These are phyloP conservation scores for Sibirionetta formosa DNA, from an alignment of 2,797 vertebrate species.

Conservation along the genomic window DNA sequence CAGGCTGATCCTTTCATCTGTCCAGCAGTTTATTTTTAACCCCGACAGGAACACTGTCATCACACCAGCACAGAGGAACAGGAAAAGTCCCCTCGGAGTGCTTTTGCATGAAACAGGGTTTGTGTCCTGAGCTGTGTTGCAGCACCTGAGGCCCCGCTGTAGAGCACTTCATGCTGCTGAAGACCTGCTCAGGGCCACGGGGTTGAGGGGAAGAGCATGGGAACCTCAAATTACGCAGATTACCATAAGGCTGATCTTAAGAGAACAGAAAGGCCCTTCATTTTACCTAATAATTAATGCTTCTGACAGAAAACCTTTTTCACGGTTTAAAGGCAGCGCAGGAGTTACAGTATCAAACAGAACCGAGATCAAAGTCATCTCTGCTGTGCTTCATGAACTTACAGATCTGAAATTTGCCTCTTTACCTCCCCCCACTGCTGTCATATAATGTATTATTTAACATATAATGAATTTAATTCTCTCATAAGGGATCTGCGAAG, in stretches of 20 bases:
- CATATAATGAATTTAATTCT: neutral
- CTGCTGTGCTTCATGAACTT: neutral
- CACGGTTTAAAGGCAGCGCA: neutral
- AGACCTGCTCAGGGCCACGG: neutral
- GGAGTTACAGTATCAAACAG: neutral
- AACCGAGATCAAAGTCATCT: neutral
- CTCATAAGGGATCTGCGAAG: neutral
- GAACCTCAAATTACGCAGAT: neutral
- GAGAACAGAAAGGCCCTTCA: neutral
- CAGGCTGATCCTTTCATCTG: neutral
- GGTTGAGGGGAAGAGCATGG: neutral
- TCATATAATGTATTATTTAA: neutral
- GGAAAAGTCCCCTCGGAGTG: neutral
- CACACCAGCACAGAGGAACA: neutral
- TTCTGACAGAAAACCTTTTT: neutral
- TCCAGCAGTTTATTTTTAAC: neutral
- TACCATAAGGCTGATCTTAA: neutral
- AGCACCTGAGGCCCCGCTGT: neutral
- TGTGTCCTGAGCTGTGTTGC: neutral
- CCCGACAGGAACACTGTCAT: neutral
- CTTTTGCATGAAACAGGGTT: neutral
- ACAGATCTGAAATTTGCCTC: neutral
- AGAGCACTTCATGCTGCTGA: neutral
- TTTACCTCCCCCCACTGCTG: rapidly evolving
- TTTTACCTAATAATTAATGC: neutral